These are phyloP conservation scores for Silurus glanis DNA, from an alignment of 2,113 vertebrate species.

Conservation along the genomic window DNA sequence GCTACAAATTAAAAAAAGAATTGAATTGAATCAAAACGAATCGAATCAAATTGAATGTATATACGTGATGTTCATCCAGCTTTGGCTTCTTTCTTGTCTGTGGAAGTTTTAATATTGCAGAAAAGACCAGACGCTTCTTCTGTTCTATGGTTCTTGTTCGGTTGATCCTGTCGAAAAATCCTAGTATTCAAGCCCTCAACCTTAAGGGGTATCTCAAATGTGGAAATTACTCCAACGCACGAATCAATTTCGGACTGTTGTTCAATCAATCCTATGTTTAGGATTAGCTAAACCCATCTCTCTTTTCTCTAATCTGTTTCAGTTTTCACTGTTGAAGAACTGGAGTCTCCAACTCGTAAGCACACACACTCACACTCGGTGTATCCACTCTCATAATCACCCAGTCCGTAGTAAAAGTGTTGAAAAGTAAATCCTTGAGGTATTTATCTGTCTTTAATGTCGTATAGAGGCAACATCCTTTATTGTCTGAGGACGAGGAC, in stretches of 20 bases:
- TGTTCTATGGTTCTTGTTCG: background rate
- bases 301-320: slow-evolving; percentile 41
- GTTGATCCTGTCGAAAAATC: background rate
- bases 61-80: background rate
- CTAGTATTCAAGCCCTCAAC: no score
- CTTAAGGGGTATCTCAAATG: background rate
- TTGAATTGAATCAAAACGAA: no score
- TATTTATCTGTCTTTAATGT: slow-evolving; percentile 2
- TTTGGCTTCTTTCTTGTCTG: background rate
- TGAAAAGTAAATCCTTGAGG: background rate
- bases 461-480: slow-evolving; percentile 84
- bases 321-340: slow-evolving; percentile 95
- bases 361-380: slow-evolving; percentile 15
- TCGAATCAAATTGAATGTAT: background rate
- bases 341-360: slow-evolving; percentile 94
- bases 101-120: background rate
- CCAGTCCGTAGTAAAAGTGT: background rate
- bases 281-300: background rate
- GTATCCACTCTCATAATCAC: slow-evolving; percentile 2
- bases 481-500: slow-evolving; percentile 95
- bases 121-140: background rate
- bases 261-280: background rate
- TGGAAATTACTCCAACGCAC: background rate
- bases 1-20: no score
- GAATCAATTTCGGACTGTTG: background rate